Percentiles rank a stretch among this genome's conserved stretches.
phyloP scores from a whole-genome alignment of 2,888 invertebrate species.

The Ypsolopha scabrella region DNA sequence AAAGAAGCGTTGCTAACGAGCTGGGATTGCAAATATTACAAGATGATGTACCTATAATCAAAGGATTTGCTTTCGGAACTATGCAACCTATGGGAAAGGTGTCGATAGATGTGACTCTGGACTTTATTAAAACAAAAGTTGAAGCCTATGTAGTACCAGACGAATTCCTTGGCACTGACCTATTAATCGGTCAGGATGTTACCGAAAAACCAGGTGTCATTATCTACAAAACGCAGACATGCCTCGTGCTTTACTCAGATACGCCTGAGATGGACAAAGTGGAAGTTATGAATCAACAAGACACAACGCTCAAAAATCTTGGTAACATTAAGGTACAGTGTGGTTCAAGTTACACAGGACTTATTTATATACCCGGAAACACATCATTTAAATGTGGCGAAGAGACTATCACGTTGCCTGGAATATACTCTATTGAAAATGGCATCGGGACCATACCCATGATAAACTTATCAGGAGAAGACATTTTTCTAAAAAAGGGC shows the following conservation, averaged over 20 bases:
- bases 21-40: neutral
- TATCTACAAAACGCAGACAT: neutral
- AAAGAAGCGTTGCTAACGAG: neutral
- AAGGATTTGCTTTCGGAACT: constrained; percentile 1
- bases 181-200: neutral
- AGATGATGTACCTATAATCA: neutral
- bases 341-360: neutral
- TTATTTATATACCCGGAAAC: neutral
- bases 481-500: neutral
- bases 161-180: neutral
- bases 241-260: neutral
- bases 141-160: constrained; percentile 2
- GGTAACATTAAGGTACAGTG: neutral
- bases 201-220: neutral
- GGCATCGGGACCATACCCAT: neutral
- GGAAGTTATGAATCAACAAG: neutral
- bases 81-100: constrained; percentile 1
- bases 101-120: neutral
- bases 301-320: neutral
- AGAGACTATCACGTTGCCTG: neutral
- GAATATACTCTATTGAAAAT: neutral
- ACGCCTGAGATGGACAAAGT: neutral
- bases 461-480: neutral
- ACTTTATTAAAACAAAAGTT: neutral
- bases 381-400: neutral